A percentile compares a stretch with the other conserved stretches of the same genome.
These are phyloP conservation scores for Rhyacophila evoluta DNA, from an alignment of 2,888 invertebrate species.

Conservation along the genomic window DNA sequence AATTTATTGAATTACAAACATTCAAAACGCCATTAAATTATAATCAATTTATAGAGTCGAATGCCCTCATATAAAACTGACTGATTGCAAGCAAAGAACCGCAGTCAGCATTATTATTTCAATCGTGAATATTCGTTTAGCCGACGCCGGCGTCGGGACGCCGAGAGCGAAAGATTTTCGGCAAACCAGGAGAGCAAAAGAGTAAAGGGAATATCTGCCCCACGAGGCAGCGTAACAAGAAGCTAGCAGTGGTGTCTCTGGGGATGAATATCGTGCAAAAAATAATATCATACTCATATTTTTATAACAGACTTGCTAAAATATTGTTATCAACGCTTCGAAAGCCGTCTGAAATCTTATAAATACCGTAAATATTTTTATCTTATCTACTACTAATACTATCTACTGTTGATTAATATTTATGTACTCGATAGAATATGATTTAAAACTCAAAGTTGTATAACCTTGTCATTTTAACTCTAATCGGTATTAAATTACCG, in stretches of 20 bases:
- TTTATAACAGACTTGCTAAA: no score
- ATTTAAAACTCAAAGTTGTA: no score
- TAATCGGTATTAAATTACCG: no score
- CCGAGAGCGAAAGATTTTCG: background rate
- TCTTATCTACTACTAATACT: no score
- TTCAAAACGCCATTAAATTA: background rate
- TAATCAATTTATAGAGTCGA: background rate
- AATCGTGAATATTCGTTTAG: constrained; percentile 16
- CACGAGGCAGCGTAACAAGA: constrained; percentile 16
- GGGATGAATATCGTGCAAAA: background rate
- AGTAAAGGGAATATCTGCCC: constrained; percentile 24
- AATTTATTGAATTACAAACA: background rate
- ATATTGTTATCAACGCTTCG: no score
- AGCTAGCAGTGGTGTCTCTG: constrained; percentile 8
- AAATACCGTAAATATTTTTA: no score
- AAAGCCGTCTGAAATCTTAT: no score
- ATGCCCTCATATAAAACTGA: constrained; percentile 22
- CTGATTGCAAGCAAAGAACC: constrained; percentile 18
- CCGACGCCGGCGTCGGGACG: constrained; percentile 9
- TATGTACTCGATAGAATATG: no score
- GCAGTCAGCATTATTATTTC: constrained; percentile 22
- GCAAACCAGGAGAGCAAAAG: constrained; percentile 15
- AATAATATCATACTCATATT: no score
- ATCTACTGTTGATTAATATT: no score
- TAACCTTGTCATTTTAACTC: no score